Evolutionary conservation across 2,113 vertebrate genomes (phyloP), one percentile per base, ranked within the genome.

Genomic region (Colistium nudipinnis): DNA sequence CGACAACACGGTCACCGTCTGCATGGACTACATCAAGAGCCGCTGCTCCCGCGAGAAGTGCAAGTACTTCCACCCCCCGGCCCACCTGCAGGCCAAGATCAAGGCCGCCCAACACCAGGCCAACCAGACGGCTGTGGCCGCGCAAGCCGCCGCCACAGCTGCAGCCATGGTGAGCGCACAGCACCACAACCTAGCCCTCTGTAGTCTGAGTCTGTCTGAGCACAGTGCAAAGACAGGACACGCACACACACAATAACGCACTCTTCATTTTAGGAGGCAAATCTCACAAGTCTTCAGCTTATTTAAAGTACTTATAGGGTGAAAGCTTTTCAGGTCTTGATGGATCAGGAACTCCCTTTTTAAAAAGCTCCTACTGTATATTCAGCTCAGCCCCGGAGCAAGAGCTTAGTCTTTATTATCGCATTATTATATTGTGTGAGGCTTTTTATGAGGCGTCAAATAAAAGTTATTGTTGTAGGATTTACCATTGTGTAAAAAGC

Each of bases 1-100:
- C 61, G 97, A 99, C 94, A 99, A 99, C 95, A 98, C 95, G 44
- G 97, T 98, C 92, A 99, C 97, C 72, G 97, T 99, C 91, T 99
- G 97, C 94, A 99, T 99, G 97, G 97, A 99, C 95, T 98, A 96
- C 93, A 98, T 99, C 95, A 99, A 99, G 94, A 96, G 96, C 92
- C 97, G 97, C 93, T 99, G 97, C 94, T 97, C 96, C 89, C 96
- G 97, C 84, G 97, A 99, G 94, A 99, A 98, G 96, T 99, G 97
- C 95, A 99, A 99, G 92, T 99, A 99, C 94, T 99, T 99, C 94
- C 97, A 99, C 92, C 97, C 97, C 72, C 97, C 97, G 81, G 96
- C 97, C 85, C 97, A 99, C 94, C 96, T 99, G 93, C 97, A 98
- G 96, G 97, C 97, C 94, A 98, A 98, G 95, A 98, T 99, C 84